These are phyloP conservation scores for Onychostoma macrolepis DNA, from an alignment of 2,113 vertebrate species.

Conservation along the genomic window DNA sequence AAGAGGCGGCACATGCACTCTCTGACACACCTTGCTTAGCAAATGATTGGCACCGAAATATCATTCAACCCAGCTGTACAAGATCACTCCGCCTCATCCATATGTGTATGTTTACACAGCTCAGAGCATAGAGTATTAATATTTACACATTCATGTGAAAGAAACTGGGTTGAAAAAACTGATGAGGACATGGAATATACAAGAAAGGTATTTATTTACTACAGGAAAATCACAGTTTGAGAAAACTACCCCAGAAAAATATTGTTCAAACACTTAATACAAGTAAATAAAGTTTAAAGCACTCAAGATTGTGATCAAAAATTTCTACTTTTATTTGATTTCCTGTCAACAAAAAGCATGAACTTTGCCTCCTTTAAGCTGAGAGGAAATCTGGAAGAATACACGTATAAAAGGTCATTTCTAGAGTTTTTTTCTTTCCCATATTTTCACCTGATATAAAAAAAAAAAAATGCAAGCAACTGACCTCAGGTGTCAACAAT, in stretches of 20 bases:
- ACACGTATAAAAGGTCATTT: neutral
- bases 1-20: constrained; percentile 30
- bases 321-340: neutral
- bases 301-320: neutral
- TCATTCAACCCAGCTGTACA: constrained; percentile 32
- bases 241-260: constrained; percentile 27
- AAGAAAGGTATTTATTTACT: constrained; percentile 40
- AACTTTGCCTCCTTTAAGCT: neutral
- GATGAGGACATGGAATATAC: neutral
- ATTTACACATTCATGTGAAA: neutral
- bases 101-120: constrained; percentile 22
- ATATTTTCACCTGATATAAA: constrained; percentile 5
- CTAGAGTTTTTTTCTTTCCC: neutral
- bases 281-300: constrained; percentile 24
- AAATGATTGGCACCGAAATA: constrained; percentile 42
- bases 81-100: constrained; percentile 19
- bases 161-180: neutral
- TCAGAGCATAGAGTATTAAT: constrained; percentile 2
- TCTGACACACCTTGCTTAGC: constrained; percentile 48
- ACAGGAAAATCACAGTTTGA: constrained; percentile 26
- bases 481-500: neutral
- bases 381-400: neutral
- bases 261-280: neutral
- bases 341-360: neutral
- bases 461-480: neutral